phyloP scores from a whole-genome alignment of 2,888 invertebrate species.

The Hesperia comma region DNA sequence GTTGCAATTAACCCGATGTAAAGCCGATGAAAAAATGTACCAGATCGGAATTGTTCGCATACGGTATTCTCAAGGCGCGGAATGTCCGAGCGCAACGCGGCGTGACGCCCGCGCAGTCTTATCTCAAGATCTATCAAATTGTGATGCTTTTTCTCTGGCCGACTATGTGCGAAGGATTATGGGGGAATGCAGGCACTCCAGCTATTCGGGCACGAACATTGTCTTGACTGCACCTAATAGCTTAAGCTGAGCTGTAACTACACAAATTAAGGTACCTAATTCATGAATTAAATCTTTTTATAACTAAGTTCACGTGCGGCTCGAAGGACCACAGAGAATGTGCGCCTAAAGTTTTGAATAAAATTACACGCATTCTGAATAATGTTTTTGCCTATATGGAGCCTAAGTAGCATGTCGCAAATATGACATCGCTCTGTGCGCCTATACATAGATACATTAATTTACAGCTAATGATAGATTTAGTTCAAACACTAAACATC shows the following conservation, averaged over 20 bases:
- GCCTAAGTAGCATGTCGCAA: no score
- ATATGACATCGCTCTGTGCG: not conserved
- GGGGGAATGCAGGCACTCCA: constrained; percentile 46
- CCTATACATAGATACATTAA: not conserved
- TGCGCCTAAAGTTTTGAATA: no score
- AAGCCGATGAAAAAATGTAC: constrained; percentile 44
- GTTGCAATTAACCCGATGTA: constrained; percentile 63
- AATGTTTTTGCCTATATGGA: no score
- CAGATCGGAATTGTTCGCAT: constrained; percentile 34
- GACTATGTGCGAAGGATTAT: constrained; percentile 57
- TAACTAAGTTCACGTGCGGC: not conserved
- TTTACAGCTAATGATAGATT: constrained; percentile 18
- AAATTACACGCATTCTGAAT: no score
- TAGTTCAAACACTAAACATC: constrained; percentile 25
- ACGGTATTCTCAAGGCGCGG: constrained; percentile 54
- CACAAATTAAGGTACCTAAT: constrained; percentile 19
- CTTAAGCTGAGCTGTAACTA: constrained; percentile 29
- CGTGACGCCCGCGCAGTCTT: constrained; percentile 59
- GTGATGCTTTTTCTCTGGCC: constrained; percentile 58
- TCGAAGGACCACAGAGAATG: not conserved
- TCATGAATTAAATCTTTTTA: not conserved
- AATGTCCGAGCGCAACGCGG: constrained; percentile 51
- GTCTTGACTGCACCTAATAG: constrained; percentile 42
- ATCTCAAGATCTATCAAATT: constrained; percentile 63
- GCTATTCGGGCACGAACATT: constrained; percentile 49